Percentiles rank a stretch among this genome's conserved stretches.
Evolutionary conservation across 2,888 invertebrate species (phyloP).

Genomic region (Esperia sulphurella): DNA sequence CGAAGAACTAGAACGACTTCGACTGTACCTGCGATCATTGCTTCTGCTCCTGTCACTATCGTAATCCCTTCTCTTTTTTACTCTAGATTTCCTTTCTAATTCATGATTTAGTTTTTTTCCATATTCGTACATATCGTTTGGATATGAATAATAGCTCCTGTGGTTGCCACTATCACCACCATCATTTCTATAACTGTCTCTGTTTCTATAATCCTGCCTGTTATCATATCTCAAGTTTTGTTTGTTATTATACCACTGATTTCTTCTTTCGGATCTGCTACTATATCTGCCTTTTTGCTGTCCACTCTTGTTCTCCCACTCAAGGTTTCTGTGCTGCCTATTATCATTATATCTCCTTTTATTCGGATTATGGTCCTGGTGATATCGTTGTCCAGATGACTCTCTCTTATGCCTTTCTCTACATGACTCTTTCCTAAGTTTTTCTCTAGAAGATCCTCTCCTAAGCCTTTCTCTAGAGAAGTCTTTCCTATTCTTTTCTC

Average conservation of each 20-base stretch:
- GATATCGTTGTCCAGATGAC: neutral
- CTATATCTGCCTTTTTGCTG: neutral
- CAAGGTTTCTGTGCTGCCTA: no score
- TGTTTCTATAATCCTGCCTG: neutral
- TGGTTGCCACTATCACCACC: no score
- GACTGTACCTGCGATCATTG: neutral
- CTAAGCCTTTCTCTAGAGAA: neutral
- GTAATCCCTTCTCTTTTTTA: neutral
- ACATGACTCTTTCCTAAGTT: neutral
- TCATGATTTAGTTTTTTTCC: no score
- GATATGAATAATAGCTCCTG: no score
- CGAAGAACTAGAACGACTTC: neutral
- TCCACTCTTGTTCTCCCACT: neutral
- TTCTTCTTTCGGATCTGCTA: neutral
- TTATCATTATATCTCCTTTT: no score
- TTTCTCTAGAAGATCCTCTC: constrained; percentile 1
- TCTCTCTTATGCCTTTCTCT: neutral
- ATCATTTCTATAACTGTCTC: no score
- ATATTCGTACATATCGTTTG: no score
- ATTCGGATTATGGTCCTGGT: no score
- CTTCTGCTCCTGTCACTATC: constrained; percentile 1
- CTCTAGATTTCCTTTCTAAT: neutral
- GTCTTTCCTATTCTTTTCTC: no score
- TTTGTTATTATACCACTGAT: no score
- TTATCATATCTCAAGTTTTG: neutral